Percentiles rank a stretch among this genome's conserved stretches.
Evolutionary conservation across 2,113 vertebrate species (phyloP).

Genomic region (Saguinus imperator): DNA sequence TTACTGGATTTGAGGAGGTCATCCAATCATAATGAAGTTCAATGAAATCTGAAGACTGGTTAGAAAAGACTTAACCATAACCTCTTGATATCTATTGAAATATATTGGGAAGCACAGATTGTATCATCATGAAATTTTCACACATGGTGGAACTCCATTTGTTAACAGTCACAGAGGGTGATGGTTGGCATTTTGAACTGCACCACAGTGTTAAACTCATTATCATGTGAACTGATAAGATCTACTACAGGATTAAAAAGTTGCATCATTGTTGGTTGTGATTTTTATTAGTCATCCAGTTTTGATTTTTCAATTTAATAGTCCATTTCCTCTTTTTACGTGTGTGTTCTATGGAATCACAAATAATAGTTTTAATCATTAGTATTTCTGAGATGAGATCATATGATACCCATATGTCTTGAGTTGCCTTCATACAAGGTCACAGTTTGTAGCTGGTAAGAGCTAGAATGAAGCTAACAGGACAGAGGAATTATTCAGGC

Average conservation of each 20-base stretch:
- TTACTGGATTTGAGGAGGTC: constrained; percentile 47
- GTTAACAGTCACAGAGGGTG: constrained; percentile 50
- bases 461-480: neutral
- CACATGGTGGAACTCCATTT: constrained; percentile 59
- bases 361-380: neutral
- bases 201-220: constrained; percentile 49
- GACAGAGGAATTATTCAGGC: neutral
- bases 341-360: neutral
- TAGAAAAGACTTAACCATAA: constrained; percentile 37
- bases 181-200: constrained; percentile 65
- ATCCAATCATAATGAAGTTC: constrained; percentile 42
- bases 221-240: constrained; percentile 38
- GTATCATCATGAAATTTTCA: constrained; percentile 67
- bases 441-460: neutral
- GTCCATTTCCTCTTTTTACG: constrained; percentile 11
- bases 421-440: neutral
- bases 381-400: neutral
- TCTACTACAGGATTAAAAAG: constrained; percentile 23
- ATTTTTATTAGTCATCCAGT: constrained; percentile 43
- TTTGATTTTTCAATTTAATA: constrained; percentile 41
- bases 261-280: neutral
- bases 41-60: constrained; percentile 50
- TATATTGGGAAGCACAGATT: constrained; percentile 52
- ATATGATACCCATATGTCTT: neutral
- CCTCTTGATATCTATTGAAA: constrained; percentile 41